Percentiles rank a stretch among this genome's conserved stretches.
Conservation (phyloP, 2,888 invertebrate species). For the Meloe dianella region DNA sequence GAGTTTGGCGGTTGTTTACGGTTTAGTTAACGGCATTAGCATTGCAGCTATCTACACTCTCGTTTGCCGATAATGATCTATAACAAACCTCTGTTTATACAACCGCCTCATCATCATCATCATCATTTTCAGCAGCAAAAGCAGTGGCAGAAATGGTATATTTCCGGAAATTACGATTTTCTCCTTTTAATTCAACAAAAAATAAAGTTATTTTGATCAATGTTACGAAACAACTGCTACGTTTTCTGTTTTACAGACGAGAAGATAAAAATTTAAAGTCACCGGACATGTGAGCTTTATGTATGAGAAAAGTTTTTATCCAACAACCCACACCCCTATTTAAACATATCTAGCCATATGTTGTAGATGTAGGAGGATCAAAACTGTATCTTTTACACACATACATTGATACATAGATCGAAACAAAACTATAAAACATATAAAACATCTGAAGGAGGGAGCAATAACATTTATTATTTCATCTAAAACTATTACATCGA, state of each 20-base stretch:
- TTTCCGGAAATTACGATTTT: not conserved
- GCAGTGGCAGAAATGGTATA: not conserved
- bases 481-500: conserved; percentile 27
- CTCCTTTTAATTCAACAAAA: not conserved
- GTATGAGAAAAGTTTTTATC: conserved; percentile 14
- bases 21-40: conserved; percentile 56
- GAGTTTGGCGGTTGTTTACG: conserved; percentile 57
- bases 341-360: not conserved
- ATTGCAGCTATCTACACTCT: conserved; percentile 51
- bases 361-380: not conserved
- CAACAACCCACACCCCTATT: not conserved
- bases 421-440: conserved; percentile 18
- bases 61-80: conserved; percentile 52
- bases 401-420: conserved; percentile 3
- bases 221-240: not conserved
- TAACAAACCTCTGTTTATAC: conserved; percentile 43
- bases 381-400: conserved; percentile 10
- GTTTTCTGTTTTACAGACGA: conserved; percentile 4
- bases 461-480: conserved; percentile 30
- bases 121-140: not conserved
- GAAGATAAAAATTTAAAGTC: conserved; percentile 10
- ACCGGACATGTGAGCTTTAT: conserved; percentile 15
- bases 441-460: conserved; percentile 18
- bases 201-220: not conserved
- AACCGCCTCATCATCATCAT: conserved; percentile 37